phyloP scores from a whole-genome alignment of 1,140 invertebrate genomes.

The Camponotus pennsylvanicus region DNA sequence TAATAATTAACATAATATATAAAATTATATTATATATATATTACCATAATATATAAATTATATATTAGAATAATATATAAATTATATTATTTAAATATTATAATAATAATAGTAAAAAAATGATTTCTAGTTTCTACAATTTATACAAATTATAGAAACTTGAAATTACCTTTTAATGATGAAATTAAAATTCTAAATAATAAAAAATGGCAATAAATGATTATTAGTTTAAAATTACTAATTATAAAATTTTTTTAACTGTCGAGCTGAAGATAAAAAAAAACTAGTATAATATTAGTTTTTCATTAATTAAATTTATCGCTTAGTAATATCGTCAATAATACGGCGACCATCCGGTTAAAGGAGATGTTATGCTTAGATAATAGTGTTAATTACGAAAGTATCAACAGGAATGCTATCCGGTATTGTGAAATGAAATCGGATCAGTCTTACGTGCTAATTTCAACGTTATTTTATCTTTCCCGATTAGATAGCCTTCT shows the following conservation, averaged over 20 bases:
- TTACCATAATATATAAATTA: no score
- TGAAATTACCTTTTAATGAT: neutral
- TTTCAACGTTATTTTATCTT: conserved; percentile 58
- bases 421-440: conserved; percentile 45
- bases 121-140: conserved; percentile 6
- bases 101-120: no score
- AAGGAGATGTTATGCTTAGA: conserved; percentile 30
- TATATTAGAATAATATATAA: neutral
- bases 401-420: conserved; percentile 21
- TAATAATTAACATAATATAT: no score
- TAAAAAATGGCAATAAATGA: neutral
- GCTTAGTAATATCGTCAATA: neutral
- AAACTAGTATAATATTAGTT: conserved; percentile 3
- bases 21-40: neutral
- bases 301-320: conserved; percentile 25
- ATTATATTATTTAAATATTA: neutral
- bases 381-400: conserved; percentile 36
- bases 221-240: neutral
- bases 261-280: neutral
- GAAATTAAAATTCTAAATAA: neutral
- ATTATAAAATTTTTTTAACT: neutral
- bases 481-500: conserved; percentile 56
- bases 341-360: conserved; percentile 27
- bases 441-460: conserved; percentile 54
- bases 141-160: neutral